phyloP scores from a whole-genome alignment of 2,888 invertebrate species.

The Latrodectus hesperus region DNA sequence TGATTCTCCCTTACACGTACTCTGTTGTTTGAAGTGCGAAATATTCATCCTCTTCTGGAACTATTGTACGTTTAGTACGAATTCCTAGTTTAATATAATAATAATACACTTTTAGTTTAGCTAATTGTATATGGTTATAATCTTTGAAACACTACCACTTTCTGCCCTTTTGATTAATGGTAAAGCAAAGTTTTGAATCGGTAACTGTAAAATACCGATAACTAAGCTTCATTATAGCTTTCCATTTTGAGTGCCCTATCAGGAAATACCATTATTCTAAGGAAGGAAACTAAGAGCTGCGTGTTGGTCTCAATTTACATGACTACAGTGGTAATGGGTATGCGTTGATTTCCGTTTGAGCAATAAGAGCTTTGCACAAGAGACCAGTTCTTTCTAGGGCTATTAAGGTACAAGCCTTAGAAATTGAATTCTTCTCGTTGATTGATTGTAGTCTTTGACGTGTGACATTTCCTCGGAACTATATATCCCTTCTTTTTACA shows the following conservation, averaged over 20 bases:
- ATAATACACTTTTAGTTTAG: neutral
- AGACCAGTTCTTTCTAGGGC: neutral
- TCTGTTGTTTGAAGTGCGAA: no score
- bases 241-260: conserved; percentile 17
- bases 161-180: neutral
- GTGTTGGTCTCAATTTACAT: conserved; percentile 37
- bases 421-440: neutral
- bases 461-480: neutral
- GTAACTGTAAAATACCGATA: neutral
- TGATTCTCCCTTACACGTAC: no score
- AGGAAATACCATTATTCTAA: conserved; percentile 32
- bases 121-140: neutral
- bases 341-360: conserved; percentile 30
- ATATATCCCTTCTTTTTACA: neutral
- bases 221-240: neutral
- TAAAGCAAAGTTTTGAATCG: neutral
- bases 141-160: neutral
- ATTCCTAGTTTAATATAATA: neutral
- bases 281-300: conserved; percentile 21
- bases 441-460: conserved; percentile 2
- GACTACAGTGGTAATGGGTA: conserved; percentile 23
- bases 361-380: conserved; percentile 1
- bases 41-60: no score
- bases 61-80: no score
- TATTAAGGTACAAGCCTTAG: neutral